Evolutionary conservation across 2,797 vertebrate genomes (phyloP).

Genomic region (Ara ararauna): DNA sequence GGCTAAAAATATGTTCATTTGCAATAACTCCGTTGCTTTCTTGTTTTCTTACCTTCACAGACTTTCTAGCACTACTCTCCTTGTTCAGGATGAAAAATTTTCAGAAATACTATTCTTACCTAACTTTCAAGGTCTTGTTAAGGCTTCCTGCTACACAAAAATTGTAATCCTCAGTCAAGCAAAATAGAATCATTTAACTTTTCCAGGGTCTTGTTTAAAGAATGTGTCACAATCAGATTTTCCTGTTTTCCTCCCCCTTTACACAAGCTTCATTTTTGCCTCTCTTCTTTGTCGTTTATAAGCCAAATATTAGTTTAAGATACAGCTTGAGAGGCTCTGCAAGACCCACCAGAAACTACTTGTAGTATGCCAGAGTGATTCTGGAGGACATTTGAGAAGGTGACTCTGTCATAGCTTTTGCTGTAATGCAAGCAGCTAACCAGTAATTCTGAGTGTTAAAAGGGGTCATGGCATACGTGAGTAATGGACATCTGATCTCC

Average conservation of each 20-base stretch:
- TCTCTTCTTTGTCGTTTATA: background rate
- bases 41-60: slow-evolving; percentile 7
- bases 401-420: background rate
- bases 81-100: background rate
- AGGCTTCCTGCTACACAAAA: background rate
- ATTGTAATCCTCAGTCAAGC: background rate
- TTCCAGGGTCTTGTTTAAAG: background rate
- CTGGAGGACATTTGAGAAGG: background rate
- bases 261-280: background rate
- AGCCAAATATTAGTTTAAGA: slow-evolving; percentile 38
- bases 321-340: background rate
- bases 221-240: background rate
- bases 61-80: background rate
- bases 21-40: background rate
- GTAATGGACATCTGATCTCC: background rate
- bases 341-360: background rate
- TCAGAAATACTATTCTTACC: background rate
- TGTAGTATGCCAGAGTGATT: background rate
- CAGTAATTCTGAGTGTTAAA: background rate
- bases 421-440: background rate
- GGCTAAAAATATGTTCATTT: slow-evolving; percentile 18
- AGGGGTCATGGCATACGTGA: background rate
- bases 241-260: background rate
- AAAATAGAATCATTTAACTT: background rate
- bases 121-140: background rate